Percentiles rank a stretch among this genome's conserved stretches.
phyloP scores from a whole-genome alignment of 2,113 vertebrate species.

The Martes martes region DNA sequence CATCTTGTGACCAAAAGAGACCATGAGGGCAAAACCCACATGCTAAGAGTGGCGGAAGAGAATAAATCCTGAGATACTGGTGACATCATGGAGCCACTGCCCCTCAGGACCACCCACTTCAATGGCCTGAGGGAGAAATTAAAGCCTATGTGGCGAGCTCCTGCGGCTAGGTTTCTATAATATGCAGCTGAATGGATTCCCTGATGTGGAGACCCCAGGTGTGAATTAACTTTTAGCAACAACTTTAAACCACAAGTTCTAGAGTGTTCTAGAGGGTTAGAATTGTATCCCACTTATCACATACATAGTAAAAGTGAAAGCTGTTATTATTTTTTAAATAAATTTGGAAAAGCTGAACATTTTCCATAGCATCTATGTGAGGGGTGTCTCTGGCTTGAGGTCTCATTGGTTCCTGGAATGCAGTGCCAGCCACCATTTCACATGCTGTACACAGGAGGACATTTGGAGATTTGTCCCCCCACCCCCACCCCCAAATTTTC shows the following conservation, averaged over 20 bases:
- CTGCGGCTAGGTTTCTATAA: neutral
- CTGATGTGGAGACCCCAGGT: neutral
- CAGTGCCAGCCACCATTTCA: neutral
- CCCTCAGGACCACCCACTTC: neutral
- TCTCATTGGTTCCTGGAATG: neutral
- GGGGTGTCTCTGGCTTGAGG: neutral
- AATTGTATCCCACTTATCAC: neutral
- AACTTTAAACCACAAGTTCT: neutral
- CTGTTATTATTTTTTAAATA: neutral
- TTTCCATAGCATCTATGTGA: neutral
- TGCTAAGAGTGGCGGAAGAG: neutral
- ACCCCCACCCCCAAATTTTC: neutral
- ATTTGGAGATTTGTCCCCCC: too few species aligned
- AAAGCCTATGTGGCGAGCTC: neutral
- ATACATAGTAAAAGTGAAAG: neutral
- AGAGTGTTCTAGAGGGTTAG: neutral
- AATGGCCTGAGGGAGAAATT: neutral
- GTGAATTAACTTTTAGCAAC: neutral
- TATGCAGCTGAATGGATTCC: neutral
- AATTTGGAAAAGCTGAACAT: neutral
- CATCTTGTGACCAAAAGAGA: neutral
- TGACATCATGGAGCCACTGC: neutral
- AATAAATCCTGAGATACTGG: neutral
- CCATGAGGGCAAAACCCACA: neutral
- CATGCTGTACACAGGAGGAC: fast-evolving